Base-by-base conservation (phyloP, 1,140 invertebrate genomes). In the Hyposmocoma kahamanoa region DNA sequence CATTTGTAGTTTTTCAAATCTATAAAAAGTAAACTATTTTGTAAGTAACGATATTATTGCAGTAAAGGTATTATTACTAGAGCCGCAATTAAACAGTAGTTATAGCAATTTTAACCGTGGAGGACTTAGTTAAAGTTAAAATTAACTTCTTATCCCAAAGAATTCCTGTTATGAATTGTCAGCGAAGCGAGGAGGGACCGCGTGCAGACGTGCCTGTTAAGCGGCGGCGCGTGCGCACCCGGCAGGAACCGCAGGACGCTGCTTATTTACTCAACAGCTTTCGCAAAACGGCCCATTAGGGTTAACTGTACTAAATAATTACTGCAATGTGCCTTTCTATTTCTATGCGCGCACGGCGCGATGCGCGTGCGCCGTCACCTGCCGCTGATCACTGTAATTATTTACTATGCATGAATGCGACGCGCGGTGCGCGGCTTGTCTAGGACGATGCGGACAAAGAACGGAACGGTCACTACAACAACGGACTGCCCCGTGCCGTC, bases 301-400 rank as follows among this genome's bases (percentile, higher is more conserved):
- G 76, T 68, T 84, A 84, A 84, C 81, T 79, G 81, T 84, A 84
- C 73, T 79, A 78, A 84, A 84, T 84, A 84, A 84, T 84, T 84
- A 84, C 70, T 84, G 81, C 81, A 84, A 84, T 79, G 75, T 82
- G 81, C 68, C 76, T 82, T 82, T 82, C 81, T 84, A 82, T 84
- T 79, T 79, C 81, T 84, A 84, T 84, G 77, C 75, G 76, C 72
- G 63, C 49, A 19, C 18, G 22, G 10, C 24, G 15, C 41, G 50
- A 42, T 30, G 39, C 77, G 75, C 75, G 76, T 76, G 78, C 74
- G 69, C 60, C 28, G 70, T 62, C 81, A 82, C 81, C 81, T 84
- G 78, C 77, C 77, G 67, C 57, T 75, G 78, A 76, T 81, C 75
- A 72, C 78, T 72, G 77, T 80, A 77, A 84, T 84, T 81, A 83